Evolutionary conservation across 2,888 invertebrate species (phyloP).

Genomic region (Drosophila neonasuta): DNA sequence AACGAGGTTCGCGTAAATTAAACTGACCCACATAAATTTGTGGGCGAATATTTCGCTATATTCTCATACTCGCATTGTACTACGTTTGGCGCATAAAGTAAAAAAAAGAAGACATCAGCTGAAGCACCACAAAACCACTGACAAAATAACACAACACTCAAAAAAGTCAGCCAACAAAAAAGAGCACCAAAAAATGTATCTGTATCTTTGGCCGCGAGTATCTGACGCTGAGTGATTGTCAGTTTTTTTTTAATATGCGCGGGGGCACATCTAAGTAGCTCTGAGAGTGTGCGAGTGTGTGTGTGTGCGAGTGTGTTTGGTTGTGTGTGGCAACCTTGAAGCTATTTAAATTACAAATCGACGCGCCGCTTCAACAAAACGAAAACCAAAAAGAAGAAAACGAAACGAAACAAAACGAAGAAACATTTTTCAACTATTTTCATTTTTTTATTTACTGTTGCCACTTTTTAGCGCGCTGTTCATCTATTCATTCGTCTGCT

Average conservation of each 20-base stretch:
- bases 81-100: constrained; percentile 64
- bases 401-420: constrained; percentile 26
- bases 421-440: constrained; percentile 72
- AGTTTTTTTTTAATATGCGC: constrained; percentile 61
- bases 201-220: constrained; percentile 55
- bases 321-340: constrained; percentile 69
- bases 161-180: constrained; percentile 25
- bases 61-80: constrained; percentile 48
- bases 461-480: constrained; percentile 63
- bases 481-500: constrained; percentile 10
- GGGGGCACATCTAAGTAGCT: constrained; percentile 47
- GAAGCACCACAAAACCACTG: constrained; percentile 6
- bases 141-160: constrained; percentile 22
- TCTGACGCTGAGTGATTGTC: constrained; percentile 61
- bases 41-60: constrained; percentile 40
- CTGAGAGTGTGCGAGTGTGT: constrained; percentile 3
- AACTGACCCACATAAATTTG: constrained; percentile 77
- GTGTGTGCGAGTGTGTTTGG: constrained; percentile 15
- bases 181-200: constrained; percentile 38
- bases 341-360: constrained; percentile 77
- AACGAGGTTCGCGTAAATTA: constrained; percentile 68
- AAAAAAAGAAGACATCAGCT: constrained; percentile 45
- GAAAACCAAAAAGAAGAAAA: constrained; percentile 19
- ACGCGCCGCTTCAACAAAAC: constrained; percentile 46
- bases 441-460: constrained; percentile 78